Conservation (phyloP, 2,888 invertebrate genomes). For the Cinara cedri region DNA sequence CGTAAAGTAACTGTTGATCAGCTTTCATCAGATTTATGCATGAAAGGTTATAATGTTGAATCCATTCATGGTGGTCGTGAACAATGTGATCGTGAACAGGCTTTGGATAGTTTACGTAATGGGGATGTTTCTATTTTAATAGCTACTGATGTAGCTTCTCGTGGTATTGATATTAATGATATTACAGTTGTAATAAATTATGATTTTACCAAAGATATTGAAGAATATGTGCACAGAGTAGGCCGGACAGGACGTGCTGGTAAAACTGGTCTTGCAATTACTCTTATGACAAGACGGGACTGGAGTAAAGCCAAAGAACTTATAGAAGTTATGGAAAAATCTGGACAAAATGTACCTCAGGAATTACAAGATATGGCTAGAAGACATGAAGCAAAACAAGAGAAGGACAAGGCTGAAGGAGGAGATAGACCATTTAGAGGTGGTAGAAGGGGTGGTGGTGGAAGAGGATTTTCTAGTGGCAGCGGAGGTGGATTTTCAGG, state of each 20-base stretch:
- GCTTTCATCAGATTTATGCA: slow-evolving; percentile 77
- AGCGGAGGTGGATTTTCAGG: slow-evolving; percentile 58
- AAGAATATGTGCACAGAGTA: slow-evolving; percentile 96
- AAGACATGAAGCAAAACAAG: slow-evolving; percentile 73
- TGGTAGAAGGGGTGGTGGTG: slow-evolving; percentile 62
- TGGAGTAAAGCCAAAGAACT: slow-evolving; percentile 83
- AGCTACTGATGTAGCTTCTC: slow-evolving; percentile 93
- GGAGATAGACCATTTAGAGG: slow-evolving; percentile 64
- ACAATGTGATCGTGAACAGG: slow-evolving; percentile 70
- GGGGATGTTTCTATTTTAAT: slow-evolving; percentile 83
- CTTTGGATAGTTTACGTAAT: slow-evolving; percentile 80
- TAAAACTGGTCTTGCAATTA: slow-evolving; percentile 79
- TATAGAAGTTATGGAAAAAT: slow-evolving; percentile 85
- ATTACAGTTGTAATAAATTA: slow-evolving; percentile 84
- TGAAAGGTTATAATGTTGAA: slow-evolving; percentile 74
- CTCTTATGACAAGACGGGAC: slow-evolving; percentile 79
- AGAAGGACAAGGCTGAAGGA: slow-evolving; percentile 67
- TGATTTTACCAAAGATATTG: slow-evolving; percentile 92
- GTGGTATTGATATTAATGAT: slow-evolving; percentile 91
- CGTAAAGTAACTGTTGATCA: slow-evolving; percentile 84
- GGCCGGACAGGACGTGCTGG: slow-evolving; percentile 95
- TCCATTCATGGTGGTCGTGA: slow-evolving; percentile 90
- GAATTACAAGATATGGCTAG: slow-evolving; percentile 78
- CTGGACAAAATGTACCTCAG: slow-evolving; percentile 78
- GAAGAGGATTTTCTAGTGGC: slow-evolving; percentile 62